Evolutionary conservation across 2,113 vertebrate genomes (phyloP), one percentile per base, ranked within the genome.

Genomic region (Melanostigma gelatinosum): DNA sequence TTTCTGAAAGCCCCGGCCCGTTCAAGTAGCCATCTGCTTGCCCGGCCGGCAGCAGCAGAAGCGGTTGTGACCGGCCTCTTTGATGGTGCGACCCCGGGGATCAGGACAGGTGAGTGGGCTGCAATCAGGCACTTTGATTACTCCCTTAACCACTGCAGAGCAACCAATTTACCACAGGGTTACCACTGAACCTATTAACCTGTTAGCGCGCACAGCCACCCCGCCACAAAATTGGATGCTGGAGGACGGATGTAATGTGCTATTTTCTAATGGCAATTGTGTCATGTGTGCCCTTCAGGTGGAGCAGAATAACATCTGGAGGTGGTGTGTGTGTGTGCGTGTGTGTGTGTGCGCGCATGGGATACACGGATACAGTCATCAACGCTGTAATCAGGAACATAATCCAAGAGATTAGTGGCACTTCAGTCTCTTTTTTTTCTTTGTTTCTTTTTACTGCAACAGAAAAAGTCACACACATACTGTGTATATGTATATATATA

Each of bases 101-200:
- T 86, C 80, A 74, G 85, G 62, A 83, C 79, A 91, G 88, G 86
- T 84, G 86, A 88, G 69, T 61, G 80, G 87, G 62, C 79, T 4
- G 52, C 86, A 90, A 89, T 91, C 87, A 84, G 90, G 60, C 66
- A 24, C 88, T 87, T 84, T 88, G 89, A 93, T 93, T 88, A 82
- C 80, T 90, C 80, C 72, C 72, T 91, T 86, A 90, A 89, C 82
- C 85, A 89, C 86, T 52, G 63, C 81, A 85, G 58, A 88, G 88
- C 76, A 75, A 38, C 87, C 87, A 79, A 82, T 90, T 84, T 89
- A 89, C 82, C 85, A 81, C 57, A 22, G 68, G 68, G 88, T 83
- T 83, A 89, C 78, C 69, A 75, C 75, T 82, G 82, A 87, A 85
- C 79, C 89, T 76, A 82, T 88, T 88, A 90, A 92, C 88, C 83